phyloP scores from a whole-genome alignment of 2,113 vertebrate species.

The Bubo blakistoni region DNA sequence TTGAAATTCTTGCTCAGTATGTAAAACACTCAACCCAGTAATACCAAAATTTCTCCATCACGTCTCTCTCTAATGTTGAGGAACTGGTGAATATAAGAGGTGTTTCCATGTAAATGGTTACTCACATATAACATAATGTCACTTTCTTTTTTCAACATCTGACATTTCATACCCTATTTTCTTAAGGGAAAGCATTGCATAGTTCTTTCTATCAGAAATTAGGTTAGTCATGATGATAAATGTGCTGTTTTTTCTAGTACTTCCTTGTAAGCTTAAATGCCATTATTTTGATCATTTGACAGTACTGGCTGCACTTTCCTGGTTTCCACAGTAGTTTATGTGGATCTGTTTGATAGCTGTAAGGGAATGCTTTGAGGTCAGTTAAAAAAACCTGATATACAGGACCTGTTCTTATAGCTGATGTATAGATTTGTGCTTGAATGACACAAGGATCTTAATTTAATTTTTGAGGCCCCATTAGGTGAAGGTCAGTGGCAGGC shows the following conservation, averaged over 20 bases:
- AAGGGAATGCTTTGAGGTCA: neutral
- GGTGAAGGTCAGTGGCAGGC: neutral
- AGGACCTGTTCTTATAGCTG: neutral
- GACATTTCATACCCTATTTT: neutral
- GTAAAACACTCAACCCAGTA: neutral
- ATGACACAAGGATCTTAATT: neutral
- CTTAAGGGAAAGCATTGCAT: neutral
- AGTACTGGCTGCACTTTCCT: neutral
- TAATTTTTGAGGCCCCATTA: neutral
- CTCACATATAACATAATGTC: accelerated
- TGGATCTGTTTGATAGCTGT: neutral
- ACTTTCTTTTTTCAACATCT: neutral
- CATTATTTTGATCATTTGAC: neutral
- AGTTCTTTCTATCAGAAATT: neutral
- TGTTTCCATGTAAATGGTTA: neutral
- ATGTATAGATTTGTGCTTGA: neutral
- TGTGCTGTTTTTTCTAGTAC: neutral
- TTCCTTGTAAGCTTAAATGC: neutral
- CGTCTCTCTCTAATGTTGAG: neutral
- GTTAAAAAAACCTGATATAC: neutral
- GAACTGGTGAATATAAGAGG: neutral
- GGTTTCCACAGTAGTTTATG: neutral
- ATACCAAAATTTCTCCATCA: neutral
- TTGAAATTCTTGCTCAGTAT: neutral
- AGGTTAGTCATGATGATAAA: neutral